Base-by-base conservation (phyloP, 2,888 invertebrate species). In the Trimorus sp. region DNA sequence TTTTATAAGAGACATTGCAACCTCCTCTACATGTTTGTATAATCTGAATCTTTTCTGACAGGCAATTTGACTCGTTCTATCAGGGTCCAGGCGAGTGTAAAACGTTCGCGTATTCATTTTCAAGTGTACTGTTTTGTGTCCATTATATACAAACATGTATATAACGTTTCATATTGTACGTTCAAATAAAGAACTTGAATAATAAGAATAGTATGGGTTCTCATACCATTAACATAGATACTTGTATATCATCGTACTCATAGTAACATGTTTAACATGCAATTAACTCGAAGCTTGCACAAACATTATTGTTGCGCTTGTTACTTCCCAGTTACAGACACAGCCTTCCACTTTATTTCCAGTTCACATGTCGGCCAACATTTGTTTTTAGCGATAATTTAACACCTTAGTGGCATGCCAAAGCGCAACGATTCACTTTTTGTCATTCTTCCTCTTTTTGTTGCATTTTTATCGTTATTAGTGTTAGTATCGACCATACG, bases 261-360 rank as follows among this genome's bases (percentile, higher is more conserved):
- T 89, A 90, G 89, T 89, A 89, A 91, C 91, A 91, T 91, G 91
- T 91, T 91, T 91, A 91, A 91, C 91, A 91, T 91, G 91, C 89
- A 91, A 91, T 90, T 90, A 90, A 91, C 90, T 87, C 86, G 91
- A 91, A 91, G 91, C 91, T 90, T 88, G 91, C 90, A 90, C 91
- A 89, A 91, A 91, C 90, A 89, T 83, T 88, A 88, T 86, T 89
- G 90, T 90, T 91, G 90, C 89, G 89, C 90, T 89, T 88, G 86
- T 90, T 88, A 90, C 90, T 91, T 91, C 90, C 90, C 88, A 87
- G 88, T 86, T 90, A 86, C 86, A 86, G 84, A 88, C 89, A 89
- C 88, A 89, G 89, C 88, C 88, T 87, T 87, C 87, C 86, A 86
- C 85, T 74, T 79, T 70, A 71, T 58, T 78, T 69, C 45, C 69